A percentile compares a stretch with the other conserved stretches of the same genome.
These are phyloP conservation scores for Riparia riparia DNA, from an alignment of 2,113 vertebrate species.

Conservation along the genomic window DNA sequence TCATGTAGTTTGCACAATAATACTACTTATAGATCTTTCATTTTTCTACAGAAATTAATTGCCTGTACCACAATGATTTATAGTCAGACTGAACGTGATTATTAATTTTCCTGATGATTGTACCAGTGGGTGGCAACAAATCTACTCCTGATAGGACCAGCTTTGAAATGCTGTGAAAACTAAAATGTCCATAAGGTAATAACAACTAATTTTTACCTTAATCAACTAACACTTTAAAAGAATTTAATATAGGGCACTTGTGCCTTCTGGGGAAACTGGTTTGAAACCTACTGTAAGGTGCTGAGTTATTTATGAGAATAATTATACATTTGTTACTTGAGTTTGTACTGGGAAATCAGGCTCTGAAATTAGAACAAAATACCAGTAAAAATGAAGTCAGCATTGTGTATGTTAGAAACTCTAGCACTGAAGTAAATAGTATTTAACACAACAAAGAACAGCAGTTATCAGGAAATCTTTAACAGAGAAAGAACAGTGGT, in stretches of 20 bases:
- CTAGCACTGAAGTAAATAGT: constrained; percentile 57
- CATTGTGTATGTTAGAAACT: constrained; percentile 61
- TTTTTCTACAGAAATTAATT: constrained; percentile 93
- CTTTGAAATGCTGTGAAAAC: constrained; percentile 85
- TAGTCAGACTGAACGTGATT: constrained; percentile 90
- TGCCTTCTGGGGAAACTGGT: constrained; percentile 84
- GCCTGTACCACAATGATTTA: constrained; percentile 95
- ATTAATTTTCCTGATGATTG: constrained; percentile 97
- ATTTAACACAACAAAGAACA: constrained; percentile 47
- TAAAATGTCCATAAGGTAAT: constrained; percentile 90
- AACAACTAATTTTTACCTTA: constrained; percentile 93
- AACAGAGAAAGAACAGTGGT: constrained; percentile 32
- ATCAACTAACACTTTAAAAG: constrained; percentile 91
- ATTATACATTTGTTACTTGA: constrained; percentile 84
- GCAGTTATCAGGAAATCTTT: constrained; percentile 28
- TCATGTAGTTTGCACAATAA: constrained; percentile 84
- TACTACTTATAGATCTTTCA: constrained; percentile 89
- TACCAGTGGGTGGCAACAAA: constrained; percentile 91
- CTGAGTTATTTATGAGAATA: constrained; percentile 89
- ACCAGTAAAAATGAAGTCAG: constrained; percentile 70
- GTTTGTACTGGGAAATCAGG: constrained; percentile 80
- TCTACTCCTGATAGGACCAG: constrained; percentile 82
- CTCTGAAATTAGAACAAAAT: constrained; percentile 77
- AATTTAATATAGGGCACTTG: constrained; percentile 87
- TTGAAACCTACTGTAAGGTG: constrained; percentile 82